Base-by-base conservation (phyloP, 1,140 invertebrate genomes). In the Drosophila quadrilineata region DNA sequence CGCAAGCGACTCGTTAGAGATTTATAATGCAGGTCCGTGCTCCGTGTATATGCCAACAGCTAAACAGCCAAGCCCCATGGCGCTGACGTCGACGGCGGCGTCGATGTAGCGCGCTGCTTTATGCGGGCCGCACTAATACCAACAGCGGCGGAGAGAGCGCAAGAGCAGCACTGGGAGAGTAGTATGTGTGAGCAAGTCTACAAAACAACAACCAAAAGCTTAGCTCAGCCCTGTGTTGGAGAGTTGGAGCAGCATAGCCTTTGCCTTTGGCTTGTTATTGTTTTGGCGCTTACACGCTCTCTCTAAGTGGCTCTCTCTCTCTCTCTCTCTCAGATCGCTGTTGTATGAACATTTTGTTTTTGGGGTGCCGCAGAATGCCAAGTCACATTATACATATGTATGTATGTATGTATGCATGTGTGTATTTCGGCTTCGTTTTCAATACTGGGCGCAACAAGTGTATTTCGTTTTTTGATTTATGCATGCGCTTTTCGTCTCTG, bases 381-480 rank as follows among this genome's bases (percentile, higher is more conserved):
- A 71, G 69, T 71, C 69, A 72, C 65, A 72, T 69, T 72, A 49
- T n/a, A n/a, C n/a, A n/a, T n/a, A n/a, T n/a, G n/a, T n/a, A n/a
- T n/a, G n/a, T n/a, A n/a, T n/a, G n/a, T n/a, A n/a, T n/a, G n/a
- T n/a, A n/a, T n/a, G n/a, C n/a, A n/a, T n/a, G n/a, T n/a, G n/a
- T n/a, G n/a, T n/a, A n/a, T 62, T 69, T 72, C 69, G 56, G 64
- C 69, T 72, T 72, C 65, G 69, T 72, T 72, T 72, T 72, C 69
- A 69, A 69, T 72, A 72, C 56, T 71, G 79, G 71, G 62, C 79
- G 80, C 79, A 84, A 84, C 79, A 84, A 84, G 79, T 84, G 80
- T 79, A 84, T 84, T 82, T 73, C 52, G 75, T 62, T 63, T 75
- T 75, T 79, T 84, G 79, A 85, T 84, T 84, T 84, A 85, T 84